Percentiles rank a stretch among this genome's conserved stretches.
Evolutionary conservation across 1,140 invertebrate species (phyloP).

Genomic region (Tribolium madens): DNA sequence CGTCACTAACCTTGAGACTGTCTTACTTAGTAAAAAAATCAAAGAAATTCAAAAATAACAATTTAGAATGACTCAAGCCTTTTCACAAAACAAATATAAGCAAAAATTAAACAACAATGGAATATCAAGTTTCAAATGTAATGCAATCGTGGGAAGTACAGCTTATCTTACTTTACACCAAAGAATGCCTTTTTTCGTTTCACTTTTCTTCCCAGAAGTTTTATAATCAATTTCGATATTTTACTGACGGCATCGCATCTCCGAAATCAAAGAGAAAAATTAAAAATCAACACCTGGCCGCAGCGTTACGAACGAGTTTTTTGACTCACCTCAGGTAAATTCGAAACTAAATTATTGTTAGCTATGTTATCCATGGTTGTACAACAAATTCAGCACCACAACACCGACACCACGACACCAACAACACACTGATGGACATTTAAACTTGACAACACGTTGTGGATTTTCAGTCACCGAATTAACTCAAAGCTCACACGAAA

Average conservation of each 20-base stretch:
- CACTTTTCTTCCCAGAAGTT: not conserved
- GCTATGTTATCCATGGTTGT: slow-evolving; percentile 56
- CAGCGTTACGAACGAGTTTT: slow-evolving; percentile 27
- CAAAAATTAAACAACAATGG: not conserved
- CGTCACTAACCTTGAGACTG: not conserved
- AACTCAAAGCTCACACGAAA: not conserved
- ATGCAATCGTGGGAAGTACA: not conserved
- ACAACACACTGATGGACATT: slow-evolving; percentile 30
- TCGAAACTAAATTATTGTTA: slow-evolving; percentile 54
- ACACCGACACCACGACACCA: slow-evolving; percentile 5
- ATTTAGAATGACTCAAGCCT: too few species aligned
- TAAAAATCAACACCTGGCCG: slow-evolving; percentile 18
- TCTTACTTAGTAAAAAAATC: too few species aligned
- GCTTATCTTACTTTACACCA: not conserved
- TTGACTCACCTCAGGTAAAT: slow-evolving; percentile 56
- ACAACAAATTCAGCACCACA: slow-evolving; percentile 16
- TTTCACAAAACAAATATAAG: not conserved
- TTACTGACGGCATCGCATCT: not conserved
- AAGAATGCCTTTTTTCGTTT: slow-evolving; percentile 5
- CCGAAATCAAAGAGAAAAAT: not conserved
- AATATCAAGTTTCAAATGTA: not conserved
- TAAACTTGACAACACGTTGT: slow-evolving; percentile 18
- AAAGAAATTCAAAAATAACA: too few species aligned
- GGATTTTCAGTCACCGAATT: not conserved
- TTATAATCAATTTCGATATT: not conserved